A percentile compares a stretch with the other conserved stretches of the same genome.
phyloP scores from a whole-genome alignment of 1,140 invertebrate genomes.

The Drosophila ananassae region DNA sequence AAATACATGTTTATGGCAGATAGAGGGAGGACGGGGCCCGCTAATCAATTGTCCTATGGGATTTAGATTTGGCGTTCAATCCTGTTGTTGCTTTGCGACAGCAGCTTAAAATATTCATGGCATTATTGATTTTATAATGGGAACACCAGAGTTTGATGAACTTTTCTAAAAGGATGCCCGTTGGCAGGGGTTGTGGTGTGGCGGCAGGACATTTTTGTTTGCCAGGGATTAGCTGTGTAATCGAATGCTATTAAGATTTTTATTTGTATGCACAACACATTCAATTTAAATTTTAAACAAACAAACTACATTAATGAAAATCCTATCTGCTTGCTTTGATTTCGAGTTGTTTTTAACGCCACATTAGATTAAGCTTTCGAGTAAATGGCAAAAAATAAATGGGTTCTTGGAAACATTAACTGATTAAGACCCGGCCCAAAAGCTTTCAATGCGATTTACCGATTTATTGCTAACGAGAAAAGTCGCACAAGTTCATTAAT shows the following conservation, averaged over 20 bases:
- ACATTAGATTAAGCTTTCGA: not conserved
- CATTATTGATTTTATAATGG: constrained; percentile 76
- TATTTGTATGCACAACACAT: constrained; percentile 29
- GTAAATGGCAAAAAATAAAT: not conserved
- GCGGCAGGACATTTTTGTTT: constrained; percentile 20
- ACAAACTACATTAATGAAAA: constrained; percentile 4
- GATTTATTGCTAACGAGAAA: constrained; percentile 25
- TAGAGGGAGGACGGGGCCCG: constrained; percentile 8
- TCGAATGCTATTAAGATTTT: constrained; percentile 47
- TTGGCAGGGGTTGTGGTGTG: not conserved
- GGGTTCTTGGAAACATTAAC: constrained; percentile 12
- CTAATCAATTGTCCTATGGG: constrained; percentile 75
- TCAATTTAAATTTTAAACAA: constrained; percentile 26
- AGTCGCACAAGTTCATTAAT: constrained; percentile 40
- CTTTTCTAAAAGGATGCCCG: constrained; percentile 31
- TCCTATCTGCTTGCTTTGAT: constrained; percentile 1
- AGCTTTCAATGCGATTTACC: constrained; percentile 4
- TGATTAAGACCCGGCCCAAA: constrained; percentile 13
- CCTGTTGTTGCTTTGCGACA: constrained; percentile 35
- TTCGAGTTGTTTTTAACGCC: not conserved
- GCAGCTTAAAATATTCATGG: constrained; percentile 69
- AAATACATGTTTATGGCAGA: constrained; percentile 14
- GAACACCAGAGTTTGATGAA: constrained; percentile 56
- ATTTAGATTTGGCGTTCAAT: constrained; percentile 44
- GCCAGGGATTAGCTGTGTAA: constrained; percentile 50